Conservation (phyloP, 2,888 invertebrate genomes). For the Tetropium fuscum region DNA sequence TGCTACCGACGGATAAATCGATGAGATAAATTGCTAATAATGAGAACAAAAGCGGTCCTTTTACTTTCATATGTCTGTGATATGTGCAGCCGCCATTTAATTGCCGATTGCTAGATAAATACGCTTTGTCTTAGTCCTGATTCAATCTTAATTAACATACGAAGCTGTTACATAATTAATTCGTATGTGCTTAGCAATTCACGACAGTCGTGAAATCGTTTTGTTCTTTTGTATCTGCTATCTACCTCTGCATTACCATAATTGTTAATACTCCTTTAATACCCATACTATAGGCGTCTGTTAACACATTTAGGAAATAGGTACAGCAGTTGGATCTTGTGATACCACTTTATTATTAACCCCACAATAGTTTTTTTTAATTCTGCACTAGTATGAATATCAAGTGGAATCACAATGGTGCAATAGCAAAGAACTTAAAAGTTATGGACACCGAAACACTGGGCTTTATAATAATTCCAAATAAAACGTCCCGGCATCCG, state of each 20-base stretch:
- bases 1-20: constrained; percentile 28
- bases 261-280: neutral
- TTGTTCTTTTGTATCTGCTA: neutral
- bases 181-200: constrained; percentile 37
- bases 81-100: constrained; percentile 39
- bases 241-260: neutral
- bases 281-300: too few relatives aligned
- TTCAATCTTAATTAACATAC: constrained; percentile 47
- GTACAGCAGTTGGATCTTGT: too few relatives aligned
- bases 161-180: constrained; percentile 43
- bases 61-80: constrained; percentile 29
- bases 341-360: too few relatives aligned
- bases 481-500: too few relatives aligned
- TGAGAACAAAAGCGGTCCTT: constrained; percentile 28
- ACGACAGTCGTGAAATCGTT: constrained; percentile 22
- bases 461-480: too few relatives aligned
- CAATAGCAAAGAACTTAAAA: too few relatives aligned
- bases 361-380: too few relatives aligned
- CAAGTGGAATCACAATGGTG: too few relatives aligned
- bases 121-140: constrained; percentile 40
- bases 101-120: constrained; percentile 45
- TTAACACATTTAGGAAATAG: too few relatives aligned
- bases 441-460: too few relatives aligned
- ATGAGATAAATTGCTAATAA: constrained; percentile 26
- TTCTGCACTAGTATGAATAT: too few relatives aligned